Base-by-base conservation (phyloP, 2,113 vertebrate species). In the Eudyptes chrysolophus region DNA sequence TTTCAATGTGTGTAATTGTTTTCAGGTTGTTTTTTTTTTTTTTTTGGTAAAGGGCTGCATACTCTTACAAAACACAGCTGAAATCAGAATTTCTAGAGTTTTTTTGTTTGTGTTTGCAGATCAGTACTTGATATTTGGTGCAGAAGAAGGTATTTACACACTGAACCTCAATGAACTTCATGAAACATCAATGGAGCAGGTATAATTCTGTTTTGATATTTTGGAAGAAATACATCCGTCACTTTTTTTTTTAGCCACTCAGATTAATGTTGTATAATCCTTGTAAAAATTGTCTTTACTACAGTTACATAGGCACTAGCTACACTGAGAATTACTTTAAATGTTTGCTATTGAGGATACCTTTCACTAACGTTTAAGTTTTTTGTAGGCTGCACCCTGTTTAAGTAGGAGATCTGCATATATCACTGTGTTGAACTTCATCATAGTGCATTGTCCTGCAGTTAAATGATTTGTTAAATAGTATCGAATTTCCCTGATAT, bases 141-240 rank as follows among this genome's bases (percentile, higher is more conserved):
- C 99, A 4, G 99, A 99, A 96, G 99, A 99, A 97, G 99, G 99
- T 58, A 99, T 99, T 98, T 99, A 99, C 96, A 99, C 99, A 5
- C 97, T 99, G 92, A 99, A 99, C 96, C 99, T 99, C 74, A 99
- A 99, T 89, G 99, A 99, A 96, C 98, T 99, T 89, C 99, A 99
- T 54, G 99, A 99, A 98, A 99, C 99, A 18, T 99, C 99, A 44
- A 99, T 99, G 99, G 99, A 99, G 94, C 99, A 99, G 99, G 99
- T 99, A 96, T 62, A 46, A 79, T 90, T 85, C 58, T 95, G 16
- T 8, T 90, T 80, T 71, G 24, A 14, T 72, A 8, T 42, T 87
- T 52, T 51, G 5, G 27, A 32, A 62, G 81, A 70, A 54, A 21
- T 3, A 5, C 2, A 7, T 40, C 42, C 68, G 15, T 34, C 16